phyloP scores from a whole-genome alignment of 2,888 invertebrate genomes.

The Eumacrocentrus americanus region DNA sequence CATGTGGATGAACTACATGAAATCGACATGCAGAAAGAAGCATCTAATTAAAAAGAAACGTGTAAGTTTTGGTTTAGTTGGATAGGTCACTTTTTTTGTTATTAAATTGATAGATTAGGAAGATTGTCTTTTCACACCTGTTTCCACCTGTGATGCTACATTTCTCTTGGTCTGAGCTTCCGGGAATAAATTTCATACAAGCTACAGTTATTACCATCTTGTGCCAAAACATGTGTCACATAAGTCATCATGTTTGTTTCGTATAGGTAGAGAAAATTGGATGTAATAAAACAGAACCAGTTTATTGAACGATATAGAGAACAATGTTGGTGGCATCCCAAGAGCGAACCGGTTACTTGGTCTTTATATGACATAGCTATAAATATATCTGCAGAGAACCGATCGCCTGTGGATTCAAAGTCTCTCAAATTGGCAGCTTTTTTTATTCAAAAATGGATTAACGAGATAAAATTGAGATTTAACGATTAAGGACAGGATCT shows the following conservation, averaged over 20 bases:
- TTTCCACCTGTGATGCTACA: constrained; percentile 15
- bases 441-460: background rate
- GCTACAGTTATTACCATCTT: constrained; percentile 30
- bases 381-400: constrained; percentile 22
- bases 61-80: constrained; percentile 46
- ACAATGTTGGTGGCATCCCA: constrained; percentile 26
- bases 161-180: constrained; percentile 22
- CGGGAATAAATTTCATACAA: constrained; percentile 32
- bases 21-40: constrained; percentile 56
- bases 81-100: background rate
- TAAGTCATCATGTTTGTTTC: constrained; percentile 3
- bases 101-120: background rate
- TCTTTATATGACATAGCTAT: constrained; percentile 27
- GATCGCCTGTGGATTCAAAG: constrained; percentile 3
- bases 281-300: constrained; percentile 7
- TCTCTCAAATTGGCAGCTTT: background rate
- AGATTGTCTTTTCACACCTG: constrained; percentile 12
- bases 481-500: too few relatives aligned
- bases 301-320: constrained; percentile 16
- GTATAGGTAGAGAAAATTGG: background rate
- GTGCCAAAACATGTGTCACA: constrained; percentile 29
- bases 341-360: constrained; percentile 10
- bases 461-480: too few relatives aligned
- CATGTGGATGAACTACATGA: constrained; percentile 65
- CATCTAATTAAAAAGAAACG: constrained; percentile 44